Percentiles rank a stretch among this genome's conserved stretches.
Evolutionary conservation across 1,140 invertebrate species (phyloP).

Genomic region (Scaptomyza pallida): DNA sequence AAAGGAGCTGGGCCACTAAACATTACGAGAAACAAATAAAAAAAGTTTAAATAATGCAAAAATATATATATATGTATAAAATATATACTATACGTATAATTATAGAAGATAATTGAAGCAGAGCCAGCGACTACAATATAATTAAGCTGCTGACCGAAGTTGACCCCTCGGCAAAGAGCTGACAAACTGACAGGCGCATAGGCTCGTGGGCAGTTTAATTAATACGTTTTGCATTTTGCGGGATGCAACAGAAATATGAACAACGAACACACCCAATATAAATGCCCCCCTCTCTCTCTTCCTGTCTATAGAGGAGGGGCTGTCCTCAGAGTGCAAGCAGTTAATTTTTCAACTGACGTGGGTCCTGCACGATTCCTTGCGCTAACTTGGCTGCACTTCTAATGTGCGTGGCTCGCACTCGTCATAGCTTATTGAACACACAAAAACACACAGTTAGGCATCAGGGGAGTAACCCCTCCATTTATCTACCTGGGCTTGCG

Average conservation of each 20-base stretch:
- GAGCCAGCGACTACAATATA: conserved; percentile 44
- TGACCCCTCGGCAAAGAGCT: conserved; percentile 41
- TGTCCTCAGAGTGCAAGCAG: conserved; percentile 37
- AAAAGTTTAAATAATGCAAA: conserved; percentile 39
- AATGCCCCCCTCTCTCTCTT: background rate
- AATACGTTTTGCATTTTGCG: conserved; percentile 60
- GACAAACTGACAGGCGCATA: conserved; percentile 67
- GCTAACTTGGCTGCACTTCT: conserved; percentile 41
- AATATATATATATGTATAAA: conserved; percentile 8
- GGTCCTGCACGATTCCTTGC: conserved; percentile 23
- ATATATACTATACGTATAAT: too few relatives aligned
- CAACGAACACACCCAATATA: conserved; percentile 36
- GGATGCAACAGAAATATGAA: conserved; percentile 54
- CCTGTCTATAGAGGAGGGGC: too few relatives aligned
- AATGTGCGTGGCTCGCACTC: conserved; percentile 41
- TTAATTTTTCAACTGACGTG: conserved; percentile 58
- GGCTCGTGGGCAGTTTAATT: conserved; percentile 70
- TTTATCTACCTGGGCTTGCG: conserved; percentile 50
- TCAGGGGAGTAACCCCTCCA: conserved; percentile 7
- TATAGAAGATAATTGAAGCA: conserved; percentile 47
- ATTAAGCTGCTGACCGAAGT: conserved; percentile 70
- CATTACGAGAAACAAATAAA: conserved; percentile 72
- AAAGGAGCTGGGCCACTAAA: conserved; percentile 7
- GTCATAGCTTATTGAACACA: conserved; percentile 75
- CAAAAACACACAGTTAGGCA: conserved; percentile 44